Evolutionary conservation across 2,888 invertebrate genomes (phyloP).

Genomic region (Antheraea yamamai): DNA sequence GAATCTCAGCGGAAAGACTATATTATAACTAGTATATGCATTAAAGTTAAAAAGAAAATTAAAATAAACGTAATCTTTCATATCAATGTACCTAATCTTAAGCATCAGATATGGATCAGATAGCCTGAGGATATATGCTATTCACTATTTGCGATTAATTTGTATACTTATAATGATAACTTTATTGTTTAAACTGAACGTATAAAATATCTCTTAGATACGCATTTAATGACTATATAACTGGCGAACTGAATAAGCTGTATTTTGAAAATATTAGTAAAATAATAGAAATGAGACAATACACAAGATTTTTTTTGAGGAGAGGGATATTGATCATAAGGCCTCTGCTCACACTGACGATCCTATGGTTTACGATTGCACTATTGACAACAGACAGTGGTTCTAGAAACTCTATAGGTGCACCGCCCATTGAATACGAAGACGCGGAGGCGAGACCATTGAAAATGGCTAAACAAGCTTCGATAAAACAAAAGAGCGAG

Average conservation of each 20-base stretch:
- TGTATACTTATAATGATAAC: too few species aligned
- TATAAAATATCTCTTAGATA: constrained; percentile 19
- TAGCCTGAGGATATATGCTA: constrained; percentile 69
- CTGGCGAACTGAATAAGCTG: too few species aligned
- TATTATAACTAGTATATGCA: constrained; percentile 16
- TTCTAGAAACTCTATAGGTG: constrained; percentile 78
- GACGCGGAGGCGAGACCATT: constrained; percentile 70
- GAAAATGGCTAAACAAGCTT: constrained; percentile 66
- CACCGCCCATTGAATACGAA: constrained; percentile 65
- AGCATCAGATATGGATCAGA: constrained; percentile 43
- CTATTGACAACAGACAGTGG: constrained; percentile 89
- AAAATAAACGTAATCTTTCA: constrained; percentile 48
- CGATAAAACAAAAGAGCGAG: constrained; percentile 70
- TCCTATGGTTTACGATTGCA: constrained; percentile 93
- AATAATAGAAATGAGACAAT: constrained; percentile 65
- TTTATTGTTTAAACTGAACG: constrained; percentile 73
- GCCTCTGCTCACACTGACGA: constrained; percentile 89
- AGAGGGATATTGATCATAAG: constrained; percentile 92
- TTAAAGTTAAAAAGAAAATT: too few species aligned
- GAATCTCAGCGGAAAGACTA: constrained; percentile 45
- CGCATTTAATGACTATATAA: too few species aligned
- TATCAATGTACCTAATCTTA: constrained; percentile 70
- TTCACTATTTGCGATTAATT: too few species aligned
- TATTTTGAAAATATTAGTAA: constrained; percentile 24
- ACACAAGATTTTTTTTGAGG: constrained; percentile 78